Evolutionary conservation across 2,888 invertebrate species (phyloP).

Genomic region (Macrophya alboannulata): DNA sequence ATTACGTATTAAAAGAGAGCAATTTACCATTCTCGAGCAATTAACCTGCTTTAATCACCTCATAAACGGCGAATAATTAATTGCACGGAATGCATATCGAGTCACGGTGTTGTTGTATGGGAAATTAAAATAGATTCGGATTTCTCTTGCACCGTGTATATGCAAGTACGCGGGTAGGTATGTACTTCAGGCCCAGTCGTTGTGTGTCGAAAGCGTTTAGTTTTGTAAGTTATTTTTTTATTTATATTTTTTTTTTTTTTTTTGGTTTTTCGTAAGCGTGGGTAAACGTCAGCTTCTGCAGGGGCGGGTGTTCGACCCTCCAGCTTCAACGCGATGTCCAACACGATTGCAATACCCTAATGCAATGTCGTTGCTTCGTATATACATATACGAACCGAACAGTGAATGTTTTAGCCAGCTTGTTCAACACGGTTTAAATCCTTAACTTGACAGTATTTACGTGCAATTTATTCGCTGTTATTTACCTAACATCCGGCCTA

Average conservation of each 20-base stretch:
- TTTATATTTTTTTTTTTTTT: not conserved
- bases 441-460: slow-evolving; percentile 21
- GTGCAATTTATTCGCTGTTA: slow-evolving; percentile 15
- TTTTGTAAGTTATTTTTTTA: not conserved
- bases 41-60: slow-evolving; percentile 44
- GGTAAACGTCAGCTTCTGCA: not conserved
- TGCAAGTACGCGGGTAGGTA: not conserved
- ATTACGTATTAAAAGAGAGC: slow-evolving; percentile 42
- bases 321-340: slow-evolving; percentile 7
- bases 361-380: slow-evolving; percentile 39
- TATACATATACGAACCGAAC: not conserved
- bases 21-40: slow-evolving; percentile 39
- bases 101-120: not conserved
- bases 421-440: slow-evolving; percentile 16
- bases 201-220: not conserved
- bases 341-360: slow-evolving; percentile 49
- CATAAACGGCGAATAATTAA: slow-evolving; percentile 46
- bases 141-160: slow-evolving; percentile 6
- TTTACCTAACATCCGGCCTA: not conserved
- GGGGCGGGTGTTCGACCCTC: not conserved
- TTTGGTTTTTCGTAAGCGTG: not conserved
- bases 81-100: slow-evolving; percentile 6
- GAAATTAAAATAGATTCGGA: slow-evolving; percentile 5
- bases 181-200: not conserved
- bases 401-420: slow-evolving; percentile 28